These are phyloP conservation scores for Sylvietta virens DNA, from an alignment of 2,113 vertebrate species.

Conservation along the genomic window DNA sequence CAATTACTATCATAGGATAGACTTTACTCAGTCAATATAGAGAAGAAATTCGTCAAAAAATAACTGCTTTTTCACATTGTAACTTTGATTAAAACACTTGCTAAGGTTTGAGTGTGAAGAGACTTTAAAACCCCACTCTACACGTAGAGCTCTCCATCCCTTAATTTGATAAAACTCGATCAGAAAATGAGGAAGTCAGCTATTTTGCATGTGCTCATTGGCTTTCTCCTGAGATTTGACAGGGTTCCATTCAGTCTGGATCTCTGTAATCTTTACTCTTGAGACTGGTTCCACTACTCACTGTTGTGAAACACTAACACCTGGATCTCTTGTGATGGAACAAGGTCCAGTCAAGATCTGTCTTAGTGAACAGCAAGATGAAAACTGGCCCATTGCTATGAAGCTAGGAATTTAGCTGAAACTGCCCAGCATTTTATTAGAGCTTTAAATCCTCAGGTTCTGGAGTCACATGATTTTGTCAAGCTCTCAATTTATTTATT, in stretches of 20 bases:
- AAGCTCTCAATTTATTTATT: not conserved
- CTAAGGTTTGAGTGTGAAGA: not conserved
- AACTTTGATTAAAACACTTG: not conserved
- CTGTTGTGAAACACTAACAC: not conserved
- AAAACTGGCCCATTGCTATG: not conserved
- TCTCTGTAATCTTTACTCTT: not conserved
- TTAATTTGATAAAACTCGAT: not conserved
- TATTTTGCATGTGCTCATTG: not conserved
- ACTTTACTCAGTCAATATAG: too few relatives aligned
- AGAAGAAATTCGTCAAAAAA: not conserved
- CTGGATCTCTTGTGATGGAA: not conserved
- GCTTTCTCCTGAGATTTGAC: not conserved
- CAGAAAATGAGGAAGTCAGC: not conserved
- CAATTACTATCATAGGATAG: not conserved
- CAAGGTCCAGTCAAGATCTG: not conserved
- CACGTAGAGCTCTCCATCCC: not conserved
- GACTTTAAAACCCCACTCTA: not conserved
- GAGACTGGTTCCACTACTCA: not conserved
- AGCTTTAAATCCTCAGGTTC: not conserved
- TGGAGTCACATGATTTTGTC: not conserved
- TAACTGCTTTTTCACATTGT: not conserved
- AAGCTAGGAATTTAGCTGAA: not conserved
- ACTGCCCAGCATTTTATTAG: not conserved
- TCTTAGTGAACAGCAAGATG: not conserved
- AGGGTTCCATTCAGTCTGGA: not conserved